These are phyloP conservation scores for Noctua pronuba DNA, from an alignment of 2,888 invertebrate species.

Conservation along the genomic window DNA sequence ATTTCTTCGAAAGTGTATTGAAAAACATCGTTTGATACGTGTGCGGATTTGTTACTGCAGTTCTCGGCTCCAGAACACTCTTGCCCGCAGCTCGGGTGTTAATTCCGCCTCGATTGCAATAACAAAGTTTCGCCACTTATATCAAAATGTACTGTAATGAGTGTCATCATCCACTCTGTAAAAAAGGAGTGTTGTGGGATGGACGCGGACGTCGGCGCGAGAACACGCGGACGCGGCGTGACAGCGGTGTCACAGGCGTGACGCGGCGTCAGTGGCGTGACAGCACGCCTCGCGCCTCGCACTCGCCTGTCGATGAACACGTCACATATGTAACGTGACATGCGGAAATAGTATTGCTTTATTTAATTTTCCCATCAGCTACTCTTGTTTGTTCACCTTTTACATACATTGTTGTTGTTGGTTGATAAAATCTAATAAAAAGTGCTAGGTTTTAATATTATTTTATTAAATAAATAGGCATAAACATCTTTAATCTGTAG, in stretches of 20 bases:
- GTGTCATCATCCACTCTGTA: slow-evolving; percentile 12
- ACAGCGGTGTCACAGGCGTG: slow-evolving; percentile 56
- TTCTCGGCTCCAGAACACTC: no score
- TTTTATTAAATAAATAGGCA: not conserved
- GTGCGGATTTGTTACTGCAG: no score
- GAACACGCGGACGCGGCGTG: slow-evolving; percentile 48
- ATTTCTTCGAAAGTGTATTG: no score
- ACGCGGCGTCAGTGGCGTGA: slow-evolving; percentile 46
- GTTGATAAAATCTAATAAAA: slow-evolving; percentile 4
- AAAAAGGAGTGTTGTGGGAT: slow-evolving; percentile 32
- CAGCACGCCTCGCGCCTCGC: slow-evolving; percentile 61
- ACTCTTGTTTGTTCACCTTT: slow-evolving; percentile 65
- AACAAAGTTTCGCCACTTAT: no score
- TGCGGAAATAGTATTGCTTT: slow-evolving; percentile 85
- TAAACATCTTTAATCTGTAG: not conserved
- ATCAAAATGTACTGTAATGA: no score
- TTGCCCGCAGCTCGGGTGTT: no score
- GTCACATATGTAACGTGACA: slow-evolving; percentile 80
- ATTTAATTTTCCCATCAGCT: slow-evolving; percentile 80
- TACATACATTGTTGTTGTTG: slow-evolving; percentile 8
- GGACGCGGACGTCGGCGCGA: slow-evolving; percentile 28
- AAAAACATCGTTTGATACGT: no score
- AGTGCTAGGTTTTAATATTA: not conserved
- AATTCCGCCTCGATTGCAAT: no score
- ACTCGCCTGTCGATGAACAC: slow-evolving; percentile 78